Evolutionary conservation across 92 coral and sea anemone genomes (phyloP).

Genomic region (Phenganax subtilis): DNA sequence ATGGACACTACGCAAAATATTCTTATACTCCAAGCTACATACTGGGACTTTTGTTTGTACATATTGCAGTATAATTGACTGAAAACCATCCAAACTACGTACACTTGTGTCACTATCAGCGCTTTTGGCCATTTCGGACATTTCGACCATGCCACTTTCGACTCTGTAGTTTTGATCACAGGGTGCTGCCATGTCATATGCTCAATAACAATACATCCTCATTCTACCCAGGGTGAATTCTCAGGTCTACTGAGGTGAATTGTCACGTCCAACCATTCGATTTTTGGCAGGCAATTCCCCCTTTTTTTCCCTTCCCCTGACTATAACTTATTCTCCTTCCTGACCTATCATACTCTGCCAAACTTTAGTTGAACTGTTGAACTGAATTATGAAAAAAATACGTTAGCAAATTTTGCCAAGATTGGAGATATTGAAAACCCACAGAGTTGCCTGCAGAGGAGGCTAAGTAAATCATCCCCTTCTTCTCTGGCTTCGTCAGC

Average conservation of each 20-base stretch:
- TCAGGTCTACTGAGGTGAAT: slow-evolving; percentile 35
- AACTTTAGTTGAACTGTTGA: too few species aligned
- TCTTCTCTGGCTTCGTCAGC: neutral
- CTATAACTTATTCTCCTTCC: too few species aligned
- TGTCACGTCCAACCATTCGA: slow-evolving; percentile 24
- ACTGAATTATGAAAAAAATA: too few species aligned
- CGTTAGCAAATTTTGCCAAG: too few species aligned
- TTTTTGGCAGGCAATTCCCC: slow-evolving; percentile 45
- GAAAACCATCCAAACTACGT: neutral
- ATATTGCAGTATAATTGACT: slow-evolving; percentile 26
- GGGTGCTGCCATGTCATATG: too few species aligned
- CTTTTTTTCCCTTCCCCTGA: neutral
- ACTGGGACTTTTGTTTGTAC: slow-evolving; percentile 25
- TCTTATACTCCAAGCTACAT: slow-evolving; percentile 12
- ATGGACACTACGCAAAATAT: slow-evolving; percentile 19
- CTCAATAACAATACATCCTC: neutral
- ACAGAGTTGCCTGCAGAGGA: too few species aligned
- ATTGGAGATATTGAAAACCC: too few species aligned
- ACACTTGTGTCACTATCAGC: neutral
- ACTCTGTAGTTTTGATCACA: neutral
- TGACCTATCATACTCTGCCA: too few species aligned
- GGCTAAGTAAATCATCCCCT: neutral
- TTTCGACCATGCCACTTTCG: neutral
- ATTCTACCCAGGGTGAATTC: slow-evolving; percentile 43
- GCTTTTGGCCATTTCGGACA: neutral